phyloP scores from a whole-genome alignment of 2,888 invertebrate species.

The Thecophora atra region DNA sequence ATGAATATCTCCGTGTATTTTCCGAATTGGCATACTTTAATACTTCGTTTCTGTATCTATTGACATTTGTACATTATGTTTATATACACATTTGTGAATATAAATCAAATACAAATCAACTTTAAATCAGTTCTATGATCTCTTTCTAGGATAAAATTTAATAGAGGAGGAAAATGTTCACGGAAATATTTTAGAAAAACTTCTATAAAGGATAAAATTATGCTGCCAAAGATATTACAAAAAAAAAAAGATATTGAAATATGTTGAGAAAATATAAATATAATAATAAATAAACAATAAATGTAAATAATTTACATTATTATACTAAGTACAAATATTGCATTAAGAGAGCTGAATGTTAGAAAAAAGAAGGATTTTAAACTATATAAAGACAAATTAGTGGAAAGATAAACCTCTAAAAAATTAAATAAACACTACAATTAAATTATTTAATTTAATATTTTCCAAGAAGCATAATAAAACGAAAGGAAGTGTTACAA shows the following conservation, averaged over 20 bases:
- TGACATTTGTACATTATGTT: neutral
- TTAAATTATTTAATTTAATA: too few species aligned
- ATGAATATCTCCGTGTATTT: neutral
- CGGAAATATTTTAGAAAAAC: neutral
- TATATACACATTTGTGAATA: too few species aligned
- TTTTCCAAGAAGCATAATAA: too few species aligned
- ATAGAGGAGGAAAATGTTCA: neutral
- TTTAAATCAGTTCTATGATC: neutral
- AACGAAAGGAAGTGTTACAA: too few species aligned
- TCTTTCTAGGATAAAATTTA: neutral
- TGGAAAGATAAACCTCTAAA: too few species aligned
- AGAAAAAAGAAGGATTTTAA: too few species aligned
- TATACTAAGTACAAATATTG: too few species aligned
- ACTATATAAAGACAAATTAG: too few species aligned
- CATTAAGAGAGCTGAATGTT: too few species aligned
- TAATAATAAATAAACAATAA: too few species aligned
- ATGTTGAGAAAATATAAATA: neutral
- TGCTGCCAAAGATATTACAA: neutral
- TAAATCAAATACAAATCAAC: neutral
- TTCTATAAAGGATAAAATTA: neutral
- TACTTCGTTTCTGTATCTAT: neutral
- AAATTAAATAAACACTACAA: too few species aligned
- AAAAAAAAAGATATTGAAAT: neutral
- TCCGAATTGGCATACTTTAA: neutral
- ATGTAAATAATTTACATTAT: too few species aligned